Evolutionary conservation across 2,113 vertebrate genomes (phyloP), one percentile per base, ranked within the genome.

Genomic region (Scomber colias): DNA sequence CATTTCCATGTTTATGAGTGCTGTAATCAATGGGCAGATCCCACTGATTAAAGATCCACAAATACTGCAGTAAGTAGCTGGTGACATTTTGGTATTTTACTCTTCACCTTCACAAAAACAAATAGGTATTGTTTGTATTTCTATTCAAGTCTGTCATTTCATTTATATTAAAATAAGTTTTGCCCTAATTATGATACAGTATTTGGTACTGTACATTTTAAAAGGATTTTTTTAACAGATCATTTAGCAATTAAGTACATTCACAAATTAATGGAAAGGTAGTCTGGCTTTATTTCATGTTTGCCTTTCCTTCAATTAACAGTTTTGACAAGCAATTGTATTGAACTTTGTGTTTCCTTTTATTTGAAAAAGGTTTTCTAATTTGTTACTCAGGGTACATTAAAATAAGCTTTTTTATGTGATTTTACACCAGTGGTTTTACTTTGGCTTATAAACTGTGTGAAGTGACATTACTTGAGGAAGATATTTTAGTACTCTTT

Each of bases 51-150:
- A 27, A 27, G 24, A 27, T 50, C 57, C 48, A 19, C 61, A 51
- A 31, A 17, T 54, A 19, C 49, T 71, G 46, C 54, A 69, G 5
- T 15, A 55, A 19, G 2, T 24, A 19, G 19, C 11, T 30, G n/a
- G 4, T 2, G 67, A 35, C 44, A 49, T 69, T 19, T 64, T 70
- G 9, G n/a, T 48, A 12, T 79, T 63, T 53, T 46, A 64, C 2
- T 17, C 24, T 63, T 31, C 49, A 61, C 11, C 16, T 48, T 50
- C 1, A 56, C 5, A 27, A 57, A 74, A 40, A 40, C 24, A 45
- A 57, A 40, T 8, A 30, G 1, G 5, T 40, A 5, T 35, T 35
- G 8, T 40, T 8, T 40, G 35, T 40, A 35, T 1, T 40, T 40
- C 35, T 40, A 40, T 40, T 8, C 7, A 40, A 40, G 35, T 40